phyloP scores from a whole-genome alignment of 2,888 invertebrate species.

The Diogma glabrata region DNA sequence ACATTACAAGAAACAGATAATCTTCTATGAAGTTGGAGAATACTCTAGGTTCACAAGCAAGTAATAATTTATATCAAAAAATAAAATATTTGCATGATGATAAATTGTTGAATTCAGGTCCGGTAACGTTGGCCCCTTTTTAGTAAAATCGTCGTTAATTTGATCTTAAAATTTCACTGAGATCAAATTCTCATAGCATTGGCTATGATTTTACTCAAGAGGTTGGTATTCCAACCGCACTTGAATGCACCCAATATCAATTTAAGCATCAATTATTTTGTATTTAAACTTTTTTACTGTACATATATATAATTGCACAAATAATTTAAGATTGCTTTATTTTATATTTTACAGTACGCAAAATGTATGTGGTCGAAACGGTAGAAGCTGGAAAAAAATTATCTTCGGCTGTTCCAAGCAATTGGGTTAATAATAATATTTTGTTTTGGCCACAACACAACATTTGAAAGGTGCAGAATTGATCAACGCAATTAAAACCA shows the following conservation, averaged over 20 bases:
- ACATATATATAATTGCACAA: no score
- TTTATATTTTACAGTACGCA: no score
- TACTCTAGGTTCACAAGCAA: background rate
- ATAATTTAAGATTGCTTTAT: no score
- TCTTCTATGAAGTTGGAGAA: background rate
- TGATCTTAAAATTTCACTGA: no score
- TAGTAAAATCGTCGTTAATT: background rate
- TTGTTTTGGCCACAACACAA: background rate
- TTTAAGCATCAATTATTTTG: no score
- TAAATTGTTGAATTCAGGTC: background rate
- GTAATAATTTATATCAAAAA: background rate
- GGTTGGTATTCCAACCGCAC: no score
- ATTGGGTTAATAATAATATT: background rate
- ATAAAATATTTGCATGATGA: background rate
- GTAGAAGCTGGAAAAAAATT: background rate
- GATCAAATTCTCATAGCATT: no score
- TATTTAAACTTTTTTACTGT: no score
- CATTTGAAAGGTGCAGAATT: background rate
- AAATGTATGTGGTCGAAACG: background rate
- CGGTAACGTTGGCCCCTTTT: background rate
- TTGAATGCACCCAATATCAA: no score
- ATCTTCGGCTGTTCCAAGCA: background rate
- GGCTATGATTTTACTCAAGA: no score
- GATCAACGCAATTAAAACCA: background rate
- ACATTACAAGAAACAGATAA: background rate